Evolutionary conservation across 2,797 vertebrate genomes (phyloP), one percentile per base, ranked within the genome.

Genomic region (Onychomys torridus): DNA sequence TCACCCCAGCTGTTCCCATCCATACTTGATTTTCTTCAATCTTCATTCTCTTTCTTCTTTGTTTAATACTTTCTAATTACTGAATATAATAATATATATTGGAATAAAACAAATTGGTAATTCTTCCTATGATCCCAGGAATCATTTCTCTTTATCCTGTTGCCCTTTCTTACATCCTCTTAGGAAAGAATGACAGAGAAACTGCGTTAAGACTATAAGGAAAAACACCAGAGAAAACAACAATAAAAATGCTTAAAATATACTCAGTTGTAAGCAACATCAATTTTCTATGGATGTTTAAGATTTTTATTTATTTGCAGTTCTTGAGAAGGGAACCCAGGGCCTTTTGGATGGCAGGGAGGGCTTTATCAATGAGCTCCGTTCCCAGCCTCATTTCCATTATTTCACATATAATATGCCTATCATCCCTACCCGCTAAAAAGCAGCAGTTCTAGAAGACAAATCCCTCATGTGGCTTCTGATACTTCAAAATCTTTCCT

Each of bases 361-460:
- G 10, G 10, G 32, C 9, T 55, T 34, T n/a, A n/a, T 11, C 17
- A 25, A 21, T 37, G 52, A 81, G 10, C 32, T 37, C 2, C 17
- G 37, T 37, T 57, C 11, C 11, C 29, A 59, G 21, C 7, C 21
- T 81, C 19, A 34, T 82, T 49, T 81, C n/a, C 37, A n/a, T 37
- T n/a, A 2, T 49, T 82, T 37, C 79, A 27, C 25, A 25, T 57
- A 27, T 69, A 16, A 1, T 32, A 25, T 0, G 3, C 37, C 27
- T 59, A 1, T 40, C 3, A 25, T 32, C 57, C 3, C 9, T 59
- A 12, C 9, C 14, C 6, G 16, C 40, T 32, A 2, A 2, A 27
- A 40, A 29, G 2, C 5, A n/a, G 10, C 19, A 25, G 27, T 12
- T 91, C 7, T 23, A 43, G 32, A 49, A 25, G 17, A 83, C 29